Conservation (phyloP, 2,888 invertebrate genomes). For the Blera fallax region DNA sequence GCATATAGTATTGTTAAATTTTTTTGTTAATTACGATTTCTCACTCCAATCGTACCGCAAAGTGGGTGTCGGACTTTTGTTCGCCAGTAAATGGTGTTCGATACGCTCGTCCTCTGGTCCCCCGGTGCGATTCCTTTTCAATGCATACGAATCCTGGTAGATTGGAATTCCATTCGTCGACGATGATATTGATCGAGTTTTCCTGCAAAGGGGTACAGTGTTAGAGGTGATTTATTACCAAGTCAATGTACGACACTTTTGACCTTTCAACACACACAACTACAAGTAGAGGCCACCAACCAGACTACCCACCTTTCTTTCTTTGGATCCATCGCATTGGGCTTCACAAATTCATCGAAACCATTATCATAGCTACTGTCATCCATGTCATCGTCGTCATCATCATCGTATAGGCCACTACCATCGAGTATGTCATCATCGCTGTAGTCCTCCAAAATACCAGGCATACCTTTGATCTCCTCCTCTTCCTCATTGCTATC, state of each 20-base stretch:
- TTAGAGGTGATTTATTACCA: slow-evolving; percentile 32
- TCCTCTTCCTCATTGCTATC: slow-evolving; percentile 63
- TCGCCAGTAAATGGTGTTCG: slow-evolving; percentile 62
- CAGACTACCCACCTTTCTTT: slow-evolving; percentile 74
- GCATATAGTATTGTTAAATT: slow-evolving; percentile 65
- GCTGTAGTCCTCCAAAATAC: slow-evolving; percentile 74
- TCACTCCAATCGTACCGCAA: slow-evolving; percentile 75
- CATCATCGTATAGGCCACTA: slow-evolving; percentile 51
- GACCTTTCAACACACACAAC: slow-evolving; percentile 19
- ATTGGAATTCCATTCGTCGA: slow-evolving; percentile 78
- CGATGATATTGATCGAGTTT: slow-evolving; percentile 79
- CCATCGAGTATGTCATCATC: slow-evolving; percentile 69
- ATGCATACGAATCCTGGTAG: slow-evolving; percentile 79
- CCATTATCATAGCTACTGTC: slow-evolving; percentile 45
- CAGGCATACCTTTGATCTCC: slow-evolving; percentile 22
- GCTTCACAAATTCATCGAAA: slow-evolving; percentile 77
- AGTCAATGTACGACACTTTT: slow-evolving; percentile 27
- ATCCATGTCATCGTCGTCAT: slow-evolving; percentile 51
- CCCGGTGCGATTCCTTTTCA: slow-evolving; percentile 73
- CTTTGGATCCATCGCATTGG: slow-evolving; percentile 75
- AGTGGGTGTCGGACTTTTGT: slow-evolving; percentile 70
- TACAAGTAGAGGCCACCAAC: background rate
- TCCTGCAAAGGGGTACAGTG: slow-evolving; percentile 73
- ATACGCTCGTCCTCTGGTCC: slow-evolving; percentile 59
- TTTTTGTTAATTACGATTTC: slow-evolving; percentile 73